These are phyloP conservation scores for Grantiella picta DNA, from an alignment of 2,113 vertebrate species.

Conservation along the genomic window DNA sequence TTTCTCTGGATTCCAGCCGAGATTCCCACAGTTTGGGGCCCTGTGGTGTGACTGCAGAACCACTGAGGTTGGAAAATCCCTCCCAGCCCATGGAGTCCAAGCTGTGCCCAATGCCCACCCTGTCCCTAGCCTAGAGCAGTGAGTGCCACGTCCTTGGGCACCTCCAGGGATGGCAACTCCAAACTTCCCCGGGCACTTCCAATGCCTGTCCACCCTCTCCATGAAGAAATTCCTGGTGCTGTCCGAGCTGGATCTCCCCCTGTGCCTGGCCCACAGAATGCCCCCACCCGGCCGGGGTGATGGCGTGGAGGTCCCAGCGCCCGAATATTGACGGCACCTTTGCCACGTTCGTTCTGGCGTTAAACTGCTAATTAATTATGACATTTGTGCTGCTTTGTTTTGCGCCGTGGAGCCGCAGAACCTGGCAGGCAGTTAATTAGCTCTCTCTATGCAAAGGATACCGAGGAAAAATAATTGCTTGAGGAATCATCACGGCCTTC, in stretches of 20 bases:
- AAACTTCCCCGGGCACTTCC: not conserved
- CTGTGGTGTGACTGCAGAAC: accelerated
- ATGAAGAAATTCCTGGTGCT: not conserved
- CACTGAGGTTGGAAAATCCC: not conserved
- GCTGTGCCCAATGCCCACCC: accelerated
- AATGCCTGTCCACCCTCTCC: accelerated
- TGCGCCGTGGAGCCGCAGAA: not conserved
- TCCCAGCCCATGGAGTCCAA: accelerated
- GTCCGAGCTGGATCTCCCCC: not conserved
- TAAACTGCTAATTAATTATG: constrained; percentile 56
- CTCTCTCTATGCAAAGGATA: constrained; percentile 40
- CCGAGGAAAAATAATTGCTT: constrained; percentile 38
- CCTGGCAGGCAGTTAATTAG: constrained; percentile 53
- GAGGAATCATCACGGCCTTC: not conserved
- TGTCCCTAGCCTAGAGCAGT: accelerated
- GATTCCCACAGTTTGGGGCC: not conserved
- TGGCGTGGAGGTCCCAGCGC: not conserved
- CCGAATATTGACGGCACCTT: not conserved
- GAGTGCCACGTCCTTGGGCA: not conserved
- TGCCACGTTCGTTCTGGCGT: not conserved
- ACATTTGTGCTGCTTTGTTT: constrained; percentile 42
- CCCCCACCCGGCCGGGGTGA: no score
- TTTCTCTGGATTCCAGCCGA: not conserved
- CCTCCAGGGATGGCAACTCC: accelerated
- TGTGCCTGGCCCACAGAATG: not conserved